phyloP scores from a whole-genome alignment of 2,113 vertebrate genomes.

The Progne subis region DNA sequence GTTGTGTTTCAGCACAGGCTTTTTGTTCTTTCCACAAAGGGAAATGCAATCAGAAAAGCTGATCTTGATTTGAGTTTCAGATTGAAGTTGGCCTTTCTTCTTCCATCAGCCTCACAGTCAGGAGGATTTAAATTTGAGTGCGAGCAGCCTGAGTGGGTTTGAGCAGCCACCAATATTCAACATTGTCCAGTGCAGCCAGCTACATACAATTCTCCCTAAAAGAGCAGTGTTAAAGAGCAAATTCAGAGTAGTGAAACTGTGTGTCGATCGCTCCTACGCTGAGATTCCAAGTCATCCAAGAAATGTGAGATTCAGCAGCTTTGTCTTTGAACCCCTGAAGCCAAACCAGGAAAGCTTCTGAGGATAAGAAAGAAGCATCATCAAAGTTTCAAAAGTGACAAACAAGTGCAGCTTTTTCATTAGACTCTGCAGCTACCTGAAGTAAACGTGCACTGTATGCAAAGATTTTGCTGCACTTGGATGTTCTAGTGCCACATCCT shows the following conservation, averaged over 20 bases:
- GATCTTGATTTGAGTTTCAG: background rate
- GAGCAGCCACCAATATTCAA: background rate
- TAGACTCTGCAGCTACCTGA: background rate
- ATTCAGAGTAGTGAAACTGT: background rate
- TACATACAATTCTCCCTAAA: background rate
- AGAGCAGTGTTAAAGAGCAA: background rate
- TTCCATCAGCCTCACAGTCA: background rate
- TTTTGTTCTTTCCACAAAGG: background rate
- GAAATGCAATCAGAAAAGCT: background rate
- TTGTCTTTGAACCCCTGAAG: background rate
- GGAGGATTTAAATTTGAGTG: background rate
- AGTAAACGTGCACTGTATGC: background rate
- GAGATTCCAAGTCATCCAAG: background rate
- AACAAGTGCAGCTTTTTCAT: background rate
- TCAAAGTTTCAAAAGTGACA: background rate
- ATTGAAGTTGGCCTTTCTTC: background rate
- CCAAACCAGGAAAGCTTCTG: background rate
- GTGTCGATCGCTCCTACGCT: background rate
- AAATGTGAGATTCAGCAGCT: background rate
- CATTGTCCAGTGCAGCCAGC: background rate
- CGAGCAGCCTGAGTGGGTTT: background rate
- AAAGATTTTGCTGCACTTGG: background rate
- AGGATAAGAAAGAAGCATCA: background rate
- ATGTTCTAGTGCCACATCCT: background rate
- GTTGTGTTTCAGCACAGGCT: background rate